Percentiles rank a stretch among this genome's conserved stretches.
Conservation (phyloP, 2,888 invertebrate genomes). For the Melieria picta region DNA sequence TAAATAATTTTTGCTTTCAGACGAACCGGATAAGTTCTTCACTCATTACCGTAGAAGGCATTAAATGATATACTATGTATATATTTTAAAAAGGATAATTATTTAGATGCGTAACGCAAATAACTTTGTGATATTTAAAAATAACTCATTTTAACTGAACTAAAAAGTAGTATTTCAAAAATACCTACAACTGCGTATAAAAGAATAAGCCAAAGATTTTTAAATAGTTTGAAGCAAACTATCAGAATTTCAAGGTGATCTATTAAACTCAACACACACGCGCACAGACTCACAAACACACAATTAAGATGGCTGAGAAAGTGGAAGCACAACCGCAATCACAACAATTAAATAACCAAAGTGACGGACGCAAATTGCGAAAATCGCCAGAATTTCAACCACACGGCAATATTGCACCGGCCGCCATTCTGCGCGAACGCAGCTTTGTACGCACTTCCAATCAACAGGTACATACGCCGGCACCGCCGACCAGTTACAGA, state of each 20-base stretch:
- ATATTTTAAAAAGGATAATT: constrained; percentile 23
- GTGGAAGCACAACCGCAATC: constrained; percentile 55
- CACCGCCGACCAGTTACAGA: not conserved
- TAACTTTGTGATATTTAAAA: constrained; percentile 35
- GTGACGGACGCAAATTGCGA: constrained; percentile 57
- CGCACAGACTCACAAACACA: constrained; percentile 11
- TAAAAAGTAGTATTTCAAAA: constrained; percentile 22
- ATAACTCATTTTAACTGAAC: constrained; percentile 30
- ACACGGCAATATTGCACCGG: constrained; percentile 53
- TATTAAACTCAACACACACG: not conserved
- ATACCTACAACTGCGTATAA: constrained; percentile 24
- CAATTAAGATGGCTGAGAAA: constrained; percentile 62
- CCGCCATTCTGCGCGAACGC: constrained; percentile 74
- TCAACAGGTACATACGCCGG: constrained; percentile 64
- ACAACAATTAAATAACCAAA: constrained; percentile 48
- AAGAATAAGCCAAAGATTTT: constrained; percentile 31
- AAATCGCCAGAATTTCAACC: constrained; percentile 64
- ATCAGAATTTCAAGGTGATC: not conserved
- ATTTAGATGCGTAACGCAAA: constrained; percentile 33
- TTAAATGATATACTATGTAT: constrained; percentile 31
- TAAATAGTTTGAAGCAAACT: constrained; percentile 8
- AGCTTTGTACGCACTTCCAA: constrained; percentile 74
- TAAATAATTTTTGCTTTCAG: constrained; percentile 10
- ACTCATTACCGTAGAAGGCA: constrained; percentile 16
- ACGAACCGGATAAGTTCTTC: constrained; percentile 26